Conservation (phyloP, 2,888 invertebrate genomes). For the Shargacucullia verbasci region DNA sequence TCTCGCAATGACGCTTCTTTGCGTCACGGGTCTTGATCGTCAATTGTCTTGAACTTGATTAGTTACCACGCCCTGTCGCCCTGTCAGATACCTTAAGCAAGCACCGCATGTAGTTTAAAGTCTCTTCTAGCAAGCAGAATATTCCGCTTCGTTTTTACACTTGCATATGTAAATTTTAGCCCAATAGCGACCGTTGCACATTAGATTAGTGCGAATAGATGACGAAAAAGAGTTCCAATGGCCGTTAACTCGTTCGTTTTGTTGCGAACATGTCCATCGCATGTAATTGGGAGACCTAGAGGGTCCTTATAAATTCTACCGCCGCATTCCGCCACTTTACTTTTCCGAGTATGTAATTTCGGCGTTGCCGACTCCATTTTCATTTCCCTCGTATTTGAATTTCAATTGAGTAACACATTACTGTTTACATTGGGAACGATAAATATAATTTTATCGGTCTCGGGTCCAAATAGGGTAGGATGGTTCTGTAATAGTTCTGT, state of each 20-base stretch:
- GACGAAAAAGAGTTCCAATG: slow-evolving; percentile 30
- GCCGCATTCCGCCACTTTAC: slow-evolving; percentile 36
- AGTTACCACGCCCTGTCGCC: too few species aligned
- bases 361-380: slow-evolving; percentile 41
- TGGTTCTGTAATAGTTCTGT: slow-evolving; percentile 20
- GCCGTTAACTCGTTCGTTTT: slow-evolving; percentile 31
- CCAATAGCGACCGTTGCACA: slow-evolving; percentile 1
- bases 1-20: too few species aligned
- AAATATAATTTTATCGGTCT: slow-evolving; percentile 44
- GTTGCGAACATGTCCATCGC: slow-evolving; percentile 41
- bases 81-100: too few species aligned
- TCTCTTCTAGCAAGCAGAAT: too few species aligned
- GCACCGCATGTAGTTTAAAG: too few species aligned
- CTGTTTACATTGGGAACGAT: slow-evolving; percentile 45
- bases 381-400: slow-evolving; percentile 55
- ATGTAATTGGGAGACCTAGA: slow-evolving; percentile 45
- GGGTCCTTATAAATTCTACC: slow-evolving; percentile 51
- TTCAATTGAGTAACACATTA: slow-evolving; percentile 56
- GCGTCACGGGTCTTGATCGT: too few species aligned
- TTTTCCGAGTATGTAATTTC: slow-evolving; percentile 52
- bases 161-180: neutral
- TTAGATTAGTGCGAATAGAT: slow-evolving; percentile 25
- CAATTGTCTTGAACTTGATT: too few species aligned
- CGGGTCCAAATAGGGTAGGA: slow-evolving; percentile 11
- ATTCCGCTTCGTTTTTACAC: too few species aligned